These are phyloP conservation scores for Ophion costatus DNA, from an alignment of 2,888 invertebrate species.

Conservation along the genomic window DNA sequence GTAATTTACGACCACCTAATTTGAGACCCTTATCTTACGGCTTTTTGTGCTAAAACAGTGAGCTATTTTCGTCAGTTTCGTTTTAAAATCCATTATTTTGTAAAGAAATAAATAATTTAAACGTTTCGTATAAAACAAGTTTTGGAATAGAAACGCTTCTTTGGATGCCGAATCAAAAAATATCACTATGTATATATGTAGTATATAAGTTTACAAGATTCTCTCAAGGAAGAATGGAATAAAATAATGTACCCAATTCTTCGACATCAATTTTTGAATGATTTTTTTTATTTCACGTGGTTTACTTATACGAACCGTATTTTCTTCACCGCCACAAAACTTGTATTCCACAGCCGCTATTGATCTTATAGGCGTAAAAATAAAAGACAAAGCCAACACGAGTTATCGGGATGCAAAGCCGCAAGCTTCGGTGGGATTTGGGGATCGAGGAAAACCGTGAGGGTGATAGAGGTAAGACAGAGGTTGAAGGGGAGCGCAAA, in stretches of 20 bases:
- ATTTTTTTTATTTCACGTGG: background rate
- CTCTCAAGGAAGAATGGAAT: background rate
- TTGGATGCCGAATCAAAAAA: background rate
- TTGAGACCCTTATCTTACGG: no score
- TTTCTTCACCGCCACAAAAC: background rate
- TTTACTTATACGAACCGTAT: background rate
- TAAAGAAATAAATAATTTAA: no score
- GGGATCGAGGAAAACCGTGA: conserved; percentile 33
- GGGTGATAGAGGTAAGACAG: conserved; percentile 23
- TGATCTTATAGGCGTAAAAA: conserved; percentile 43
- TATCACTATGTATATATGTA: background rate
- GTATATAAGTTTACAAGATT: background rate
- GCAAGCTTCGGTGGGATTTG: conserved; percentile 48
- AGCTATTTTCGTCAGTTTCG: no score
- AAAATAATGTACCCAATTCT: background rate
- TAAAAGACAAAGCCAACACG: conserved; percentile 24
- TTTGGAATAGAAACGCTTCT: background rate
- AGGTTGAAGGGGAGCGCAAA: background rate
- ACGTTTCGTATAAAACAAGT: no score
- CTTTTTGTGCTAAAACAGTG: no score
- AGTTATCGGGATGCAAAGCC: conserved; percentile 53
- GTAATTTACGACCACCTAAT: no score
- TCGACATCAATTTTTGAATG: background rate
- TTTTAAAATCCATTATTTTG: no score
- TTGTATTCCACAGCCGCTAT: conserved; percentile 1